Evolutionary conservation across 1,140 invertebrate genomes (phyloP).

Genomic region (Zeugodacus cucurbitae): DNA sequence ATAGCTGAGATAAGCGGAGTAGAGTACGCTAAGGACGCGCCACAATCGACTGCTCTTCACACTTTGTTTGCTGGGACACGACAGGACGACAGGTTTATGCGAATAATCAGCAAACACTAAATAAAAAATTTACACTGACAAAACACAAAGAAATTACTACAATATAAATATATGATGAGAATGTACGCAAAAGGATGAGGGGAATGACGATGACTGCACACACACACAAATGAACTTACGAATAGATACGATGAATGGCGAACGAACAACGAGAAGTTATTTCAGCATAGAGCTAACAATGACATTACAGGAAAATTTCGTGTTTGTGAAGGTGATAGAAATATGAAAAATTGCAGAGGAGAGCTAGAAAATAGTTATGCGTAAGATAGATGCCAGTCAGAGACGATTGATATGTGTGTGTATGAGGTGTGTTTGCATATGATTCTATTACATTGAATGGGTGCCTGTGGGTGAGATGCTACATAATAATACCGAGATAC

Average conservation of each 20-base stretch:
- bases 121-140: neutral
- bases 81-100: constrained; percentile 3
- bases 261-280: neutral
- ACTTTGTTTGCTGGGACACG: constrained; percentile 19
- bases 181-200: neutral
- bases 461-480: neutral
- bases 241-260: neutral
- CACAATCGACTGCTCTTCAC: neutral
- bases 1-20: no score
- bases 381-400: neutral
- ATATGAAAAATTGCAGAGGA: neutral
- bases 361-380: neutral
- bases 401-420: neutral
- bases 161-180: neutral
- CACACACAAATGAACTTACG: neutral
- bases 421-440: neutral
- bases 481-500: constrained; percentile 9
- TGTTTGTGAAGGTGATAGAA: neutral
- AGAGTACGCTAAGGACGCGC: no score
- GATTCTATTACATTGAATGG: neutral
- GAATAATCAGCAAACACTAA: neutral
- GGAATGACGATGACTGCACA: neutral
- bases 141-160: neutral
- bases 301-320: neutral
- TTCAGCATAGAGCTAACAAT: neutral